A percentile compares a stretch with the other conserved stretches of the same genome.
These are phyloP conservation scores for Amphipoea lucens DNA, from an alignment of 2,888 invertebrate genomes.

Conservation along the genomic window DNA sequence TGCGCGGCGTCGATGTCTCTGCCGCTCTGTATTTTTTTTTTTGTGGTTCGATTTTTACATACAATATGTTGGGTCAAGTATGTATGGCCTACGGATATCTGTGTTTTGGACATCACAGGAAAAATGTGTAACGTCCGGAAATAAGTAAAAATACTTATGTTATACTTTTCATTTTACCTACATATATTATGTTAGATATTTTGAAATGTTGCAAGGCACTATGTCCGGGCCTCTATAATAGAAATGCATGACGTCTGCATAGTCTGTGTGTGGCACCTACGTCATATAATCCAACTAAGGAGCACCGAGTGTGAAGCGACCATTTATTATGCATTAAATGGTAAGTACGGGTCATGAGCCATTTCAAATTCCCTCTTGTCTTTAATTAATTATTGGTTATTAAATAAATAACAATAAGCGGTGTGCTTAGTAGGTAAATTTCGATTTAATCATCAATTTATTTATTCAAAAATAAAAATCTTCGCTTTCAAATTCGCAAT, in stretches of 20 bases:
- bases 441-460: background rate
- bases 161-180: background rate
- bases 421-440: background rate
- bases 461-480: background rate
- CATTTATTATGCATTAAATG: conserved; percentile 34
- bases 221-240: background rate
- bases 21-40: background rate
- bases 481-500: background rate
- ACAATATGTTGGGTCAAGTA: background rate
- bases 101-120: background rate
- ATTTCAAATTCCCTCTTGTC: background rate
- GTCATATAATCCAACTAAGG: conserved; percentile 2
- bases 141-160: conserved; percentile 1
- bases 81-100: conserved; percentile 5
- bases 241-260: background rate
- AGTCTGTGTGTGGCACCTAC: background rate
- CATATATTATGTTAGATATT: background rate
- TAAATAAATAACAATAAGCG: background rate
- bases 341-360: background rate
- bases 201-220: background rate
- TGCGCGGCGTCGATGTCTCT: background rate
- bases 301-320: conserved; percentile 9
- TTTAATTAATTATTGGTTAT: background rate
- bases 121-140: background rate
- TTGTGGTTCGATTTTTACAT: background rate